Evolutionary conservation across 2,797 vertebrate genomes (phyloP).

Genomic region (Periparus ater): DNA sequence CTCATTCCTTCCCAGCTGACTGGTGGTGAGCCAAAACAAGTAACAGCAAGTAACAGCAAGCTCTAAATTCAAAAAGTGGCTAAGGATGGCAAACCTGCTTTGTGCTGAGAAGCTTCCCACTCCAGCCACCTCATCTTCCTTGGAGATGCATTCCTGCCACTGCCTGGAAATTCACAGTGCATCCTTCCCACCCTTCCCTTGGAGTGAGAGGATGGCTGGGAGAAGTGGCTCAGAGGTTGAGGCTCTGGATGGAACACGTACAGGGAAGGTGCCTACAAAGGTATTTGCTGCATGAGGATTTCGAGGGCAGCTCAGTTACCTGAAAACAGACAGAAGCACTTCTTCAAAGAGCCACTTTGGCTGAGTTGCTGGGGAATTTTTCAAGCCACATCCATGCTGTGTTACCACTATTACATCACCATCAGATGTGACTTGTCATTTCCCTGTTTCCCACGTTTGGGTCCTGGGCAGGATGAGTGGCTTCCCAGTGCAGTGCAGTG

Average conservation of each 20-base stretch:
- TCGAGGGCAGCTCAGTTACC: neutral
- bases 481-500: neutral
- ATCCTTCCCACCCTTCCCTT: neutral
- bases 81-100: neutral
- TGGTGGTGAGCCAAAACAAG: rapidly evolving
- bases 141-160: neutral
- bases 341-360: neutral
- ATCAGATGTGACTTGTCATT: neutral
- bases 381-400: neutral
- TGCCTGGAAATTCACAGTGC: neutral
- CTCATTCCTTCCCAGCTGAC: neutral
- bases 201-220: rapidly evolving
- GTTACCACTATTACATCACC: neutral
- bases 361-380: neutral
- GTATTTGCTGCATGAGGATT: neutral
- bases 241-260: rapidly evolving
- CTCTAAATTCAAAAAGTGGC: neutral
- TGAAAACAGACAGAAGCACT: neutral
- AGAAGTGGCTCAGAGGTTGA: neutral
- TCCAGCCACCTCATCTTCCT: neutral
- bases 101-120: neutral
- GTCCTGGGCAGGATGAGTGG: neutral
- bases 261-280: neutral
- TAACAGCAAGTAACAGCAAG: neutral
- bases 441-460: neutral